These are phyloP conservation scores for Calephelis nemesis DNA, from an alignment of 1,140 invertebrate genomes.

Conservation along the genomic window DNA sequence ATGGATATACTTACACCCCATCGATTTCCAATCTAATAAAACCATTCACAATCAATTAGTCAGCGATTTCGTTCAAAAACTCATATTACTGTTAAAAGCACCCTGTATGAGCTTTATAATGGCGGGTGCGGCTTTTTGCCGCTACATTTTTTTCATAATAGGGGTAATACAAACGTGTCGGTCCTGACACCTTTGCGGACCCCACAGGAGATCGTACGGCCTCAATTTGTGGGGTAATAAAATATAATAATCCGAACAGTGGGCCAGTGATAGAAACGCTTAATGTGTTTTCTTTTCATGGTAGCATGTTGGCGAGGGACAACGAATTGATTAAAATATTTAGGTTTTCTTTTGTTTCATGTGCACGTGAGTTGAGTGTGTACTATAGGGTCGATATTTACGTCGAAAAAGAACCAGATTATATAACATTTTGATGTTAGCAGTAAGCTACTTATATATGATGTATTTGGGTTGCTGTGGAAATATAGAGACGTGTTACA, in stretches of 20 bases:
- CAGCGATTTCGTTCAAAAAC: constrained; percentile 62
- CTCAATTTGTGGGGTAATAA: constrained; percentile 72
- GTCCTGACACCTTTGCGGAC: constrained; percentile 71
- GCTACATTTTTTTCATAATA: constrained; percentile 57
- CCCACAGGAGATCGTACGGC: constrained; percentile 61
- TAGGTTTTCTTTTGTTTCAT: neutral
- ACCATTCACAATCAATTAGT: constrained; percentile 73
- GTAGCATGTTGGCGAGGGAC: constrained; percentile 17
- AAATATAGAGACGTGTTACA: too few species aligned
- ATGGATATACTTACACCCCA: constrained; percentile 33
- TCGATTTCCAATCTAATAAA: constrained; percentile 58
- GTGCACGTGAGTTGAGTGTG: neutral
- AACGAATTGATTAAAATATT: constrained; percentile 17
- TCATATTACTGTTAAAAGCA: constrained; percentile 63
- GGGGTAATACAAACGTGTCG: constrained; percentile 69
- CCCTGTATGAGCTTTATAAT: constrained; percentile 49
- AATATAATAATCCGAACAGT: constrained; percentile 61
- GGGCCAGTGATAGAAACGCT: constrained; percentile 30
- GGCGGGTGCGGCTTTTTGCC: constrained; percentile 61
- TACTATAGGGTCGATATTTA: too few species aligned
- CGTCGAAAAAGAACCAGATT: too few species aligned
- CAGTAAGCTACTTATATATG: too few species aligned
- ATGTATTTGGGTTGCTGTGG: too few species aligned
- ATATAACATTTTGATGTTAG: too few species aligned
- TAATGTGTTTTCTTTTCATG: constrained; percentile 25